Evolutionary conservation across 2,113 vertebrate genomes (phyloP).

Genomic region (Heterocephalus glaber): DNA sequence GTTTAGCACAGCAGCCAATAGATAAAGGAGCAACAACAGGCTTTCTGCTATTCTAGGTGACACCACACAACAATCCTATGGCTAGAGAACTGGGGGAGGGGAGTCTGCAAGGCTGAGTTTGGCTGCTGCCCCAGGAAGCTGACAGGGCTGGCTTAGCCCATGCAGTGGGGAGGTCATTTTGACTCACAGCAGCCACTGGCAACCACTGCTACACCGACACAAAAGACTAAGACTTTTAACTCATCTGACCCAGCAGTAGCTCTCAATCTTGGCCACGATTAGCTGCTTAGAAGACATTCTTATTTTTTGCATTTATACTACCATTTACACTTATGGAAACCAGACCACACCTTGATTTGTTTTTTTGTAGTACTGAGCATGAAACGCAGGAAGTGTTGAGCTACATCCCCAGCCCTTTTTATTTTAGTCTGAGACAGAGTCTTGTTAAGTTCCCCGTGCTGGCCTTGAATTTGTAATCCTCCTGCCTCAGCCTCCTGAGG

Average conservation of each 20-base stretch:
- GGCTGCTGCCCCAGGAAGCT: not conserved
- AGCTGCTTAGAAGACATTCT: not conserved
- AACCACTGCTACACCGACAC: not conserved
- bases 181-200: not conserved
- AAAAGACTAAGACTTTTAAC: not conserved
- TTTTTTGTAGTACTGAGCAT: not conserved
- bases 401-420: not conserved
- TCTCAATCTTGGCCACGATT: not conserved
- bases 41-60: not conserved
- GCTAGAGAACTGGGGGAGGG: not conserved
- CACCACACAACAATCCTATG: not conserved
- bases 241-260: not conserved
- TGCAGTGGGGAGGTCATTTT: not conserved
- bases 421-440: not conserved
- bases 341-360: not conserved
- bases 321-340: not conserved
- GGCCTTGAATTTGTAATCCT: not conserved
- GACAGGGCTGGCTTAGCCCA: not conserved
- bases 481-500: not conserved
- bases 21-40: rapidly evolving
- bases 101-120: not conserved
- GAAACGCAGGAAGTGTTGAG: not conserved
- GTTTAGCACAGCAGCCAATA: not conserved
- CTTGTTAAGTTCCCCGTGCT: not conserved
- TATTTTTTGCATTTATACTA: not conserved